phyloP scores from a whole-genome alignment of 2,797 vertebrate genomes.

The Parotocinclus haroldoi region DNA sequence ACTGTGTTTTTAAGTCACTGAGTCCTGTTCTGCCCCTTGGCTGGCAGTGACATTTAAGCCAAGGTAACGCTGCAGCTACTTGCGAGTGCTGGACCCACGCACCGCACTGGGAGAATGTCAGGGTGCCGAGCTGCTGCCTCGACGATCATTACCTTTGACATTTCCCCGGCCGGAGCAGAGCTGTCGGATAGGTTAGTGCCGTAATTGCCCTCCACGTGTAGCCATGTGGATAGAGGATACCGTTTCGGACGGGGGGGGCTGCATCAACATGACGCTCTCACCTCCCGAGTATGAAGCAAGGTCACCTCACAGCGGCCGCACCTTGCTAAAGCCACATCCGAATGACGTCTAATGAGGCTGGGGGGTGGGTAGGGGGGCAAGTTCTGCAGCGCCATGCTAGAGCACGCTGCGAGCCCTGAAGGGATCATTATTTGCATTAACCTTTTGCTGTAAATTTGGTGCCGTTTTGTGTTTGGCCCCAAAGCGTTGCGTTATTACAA shows the following conservation, averaged over 20 bases:
- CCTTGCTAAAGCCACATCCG: conserved; percentile 25
- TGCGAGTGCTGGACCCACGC: conserved; percentile 24
- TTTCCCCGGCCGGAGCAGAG: conserved; percentile 33
- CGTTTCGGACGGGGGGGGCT: conserved; percentile 21
- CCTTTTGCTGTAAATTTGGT: conserved; percentile 40
- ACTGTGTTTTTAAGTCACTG: conserved; percentile 21
- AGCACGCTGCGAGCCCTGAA: conserved; percentile 19
- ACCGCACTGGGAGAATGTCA: conserved; percentile 28
- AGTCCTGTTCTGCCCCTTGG: conserved; percentile 31
- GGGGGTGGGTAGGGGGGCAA: background rate
- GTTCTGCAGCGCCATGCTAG: conserved; percentile 12
- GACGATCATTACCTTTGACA: conserved; percentile 43
- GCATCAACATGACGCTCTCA: conserved; percentile 4
- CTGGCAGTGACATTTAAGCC: conserved; percentile 39
- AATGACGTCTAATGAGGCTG: conserved; percentile 2
- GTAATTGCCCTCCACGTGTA: conserved; percentile 31
- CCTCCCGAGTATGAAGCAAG: conserved; percentile 15
- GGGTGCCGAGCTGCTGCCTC: conserved; percentile 14
- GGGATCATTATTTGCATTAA: conserved; percentile 50
- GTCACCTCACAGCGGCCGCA: conserved; percentile 31
- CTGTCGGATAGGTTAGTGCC: conserved; percentile 27
- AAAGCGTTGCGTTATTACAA: conserved; percentile 23
- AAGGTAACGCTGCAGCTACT: conserved; percentile 28
- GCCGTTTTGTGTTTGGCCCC: conserved; percentile 35
- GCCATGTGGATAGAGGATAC: conserved; percentile 1